Evolutionary conservation across 2,113 vertebrate genomes (phyloP).

Genomic region (Sinocyclocheilus maitianheensis): DNA sequence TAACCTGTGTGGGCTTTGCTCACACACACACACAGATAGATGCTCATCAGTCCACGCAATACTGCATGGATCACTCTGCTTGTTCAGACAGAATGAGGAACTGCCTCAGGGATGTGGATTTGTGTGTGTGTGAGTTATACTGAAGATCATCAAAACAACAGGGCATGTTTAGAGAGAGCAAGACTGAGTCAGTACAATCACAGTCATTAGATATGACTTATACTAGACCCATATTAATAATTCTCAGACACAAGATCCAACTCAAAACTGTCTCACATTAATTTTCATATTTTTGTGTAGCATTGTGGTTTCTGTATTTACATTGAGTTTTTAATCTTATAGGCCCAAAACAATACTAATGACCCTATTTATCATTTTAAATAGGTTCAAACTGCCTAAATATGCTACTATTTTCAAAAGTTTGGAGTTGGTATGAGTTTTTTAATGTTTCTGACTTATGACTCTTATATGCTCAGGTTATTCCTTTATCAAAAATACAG

Average conservation of each 20-base stretch:
- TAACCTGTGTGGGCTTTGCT: no score
- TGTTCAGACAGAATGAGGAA: constrained; percentile 48
- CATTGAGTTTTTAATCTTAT: neutral
- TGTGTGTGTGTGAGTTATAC: neutral
- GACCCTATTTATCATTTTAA: neutral
- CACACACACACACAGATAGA: neutral
- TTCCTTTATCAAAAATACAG: no score
- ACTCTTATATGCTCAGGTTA: no score
- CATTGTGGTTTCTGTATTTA: neutral
- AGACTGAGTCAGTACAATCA: neutral
- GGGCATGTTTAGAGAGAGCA: neutral
- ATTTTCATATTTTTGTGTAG: neutral
- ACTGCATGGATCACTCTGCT: neutral
- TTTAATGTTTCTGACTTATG: no score
- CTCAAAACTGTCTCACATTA: neutral
- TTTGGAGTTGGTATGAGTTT: neutral
- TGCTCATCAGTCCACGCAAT: neutral
- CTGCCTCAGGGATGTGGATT: constrained; percentile 3
- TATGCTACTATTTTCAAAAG: neutral
- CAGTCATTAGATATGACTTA: neutral
- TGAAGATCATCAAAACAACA: neutral
- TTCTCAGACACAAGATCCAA: neutral
- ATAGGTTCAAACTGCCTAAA: neutral
- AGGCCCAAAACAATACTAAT: no score
- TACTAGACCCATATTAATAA: neutral